Percentiles rank a stretch among this genome's conserved stretches.
Conservation (phyloP, 2,888 invertebrate genomes). For the Frankliniella fusca region DNA sequence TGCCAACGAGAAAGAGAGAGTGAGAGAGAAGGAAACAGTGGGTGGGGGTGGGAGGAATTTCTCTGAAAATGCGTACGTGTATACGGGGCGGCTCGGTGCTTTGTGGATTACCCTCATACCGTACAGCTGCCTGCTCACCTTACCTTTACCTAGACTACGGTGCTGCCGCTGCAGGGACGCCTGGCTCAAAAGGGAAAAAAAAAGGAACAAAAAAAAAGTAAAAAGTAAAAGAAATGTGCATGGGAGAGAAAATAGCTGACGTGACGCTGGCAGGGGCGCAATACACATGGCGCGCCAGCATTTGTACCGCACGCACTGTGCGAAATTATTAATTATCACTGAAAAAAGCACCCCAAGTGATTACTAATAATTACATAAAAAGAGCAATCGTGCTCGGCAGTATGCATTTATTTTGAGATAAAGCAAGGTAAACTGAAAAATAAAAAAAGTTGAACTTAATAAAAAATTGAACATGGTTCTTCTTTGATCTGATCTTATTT, state of each 20-base stretch:
- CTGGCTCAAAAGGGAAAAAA: not conserved
- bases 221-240: not conserved
- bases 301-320: too few species aligned
- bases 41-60: not conserved
- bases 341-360: too few species aligned
- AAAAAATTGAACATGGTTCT: too few species aligned
- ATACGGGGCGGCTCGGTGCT: not conserved
- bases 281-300: too few species aligned
- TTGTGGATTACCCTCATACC: constrained; percentile 18
- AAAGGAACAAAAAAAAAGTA: not conserved
- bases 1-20: not conserved
- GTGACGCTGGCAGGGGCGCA: too few species aligned
- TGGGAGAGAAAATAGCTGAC: too few species aligned
- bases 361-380: too few species aligned
- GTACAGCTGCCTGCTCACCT: not conserved
- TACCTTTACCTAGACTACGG: not conserved
- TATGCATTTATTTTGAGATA: too few species aligned
- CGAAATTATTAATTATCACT: too few species aligned
- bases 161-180: not conserved
- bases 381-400: too few species aligned
- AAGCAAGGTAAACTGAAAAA: too few species aligned
- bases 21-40: not conserved
- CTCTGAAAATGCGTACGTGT: not conserved
- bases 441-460: too few species aligned
- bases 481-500: not conserved